Conservation (phyloP, 1,140 invertebrate species). For the Anoplolepis gracilipes region DNA sequence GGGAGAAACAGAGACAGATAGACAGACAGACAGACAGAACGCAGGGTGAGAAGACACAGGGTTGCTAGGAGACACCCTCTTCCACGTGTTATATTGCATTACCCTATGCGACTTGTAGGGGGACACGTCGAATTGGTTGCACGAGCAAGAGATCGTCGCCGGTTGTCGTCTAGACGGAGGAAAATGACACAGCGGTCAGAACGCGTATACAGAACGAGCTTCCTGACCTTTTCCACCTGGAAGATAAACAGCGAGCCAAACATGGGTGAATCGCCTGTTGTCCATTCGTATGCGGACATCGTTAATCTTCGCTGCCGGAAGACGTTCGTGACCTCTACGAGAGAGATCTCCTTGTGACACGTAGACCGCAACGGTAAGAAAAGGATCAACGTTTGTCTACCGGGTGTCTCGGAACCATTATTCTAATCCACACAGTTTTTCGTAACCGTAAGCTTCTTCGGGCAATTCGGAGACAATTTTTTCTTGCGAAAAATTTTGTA, state of each 20-base stretch:
- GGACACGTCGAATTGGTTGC: conserved; percentile 76
- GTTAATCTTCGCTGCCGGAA: conserved; percentile 51
- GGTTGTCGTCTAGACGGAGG: conserved; percentile 72
- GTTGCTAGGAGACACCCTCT: conserved; percentile 84
- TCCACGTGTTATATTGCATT: conserved; percentile 83
- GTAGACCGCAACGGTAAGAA: neutral
- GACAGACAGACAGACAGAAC: conserved; percentile 9
- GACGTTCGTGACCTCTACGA: conserved; percentile 40
- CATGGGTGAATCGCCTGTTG: neutral
- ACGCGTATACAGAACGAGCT: conserved; percentile 9
- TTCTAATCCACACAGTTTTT: neutral
- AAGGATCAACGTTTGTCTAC: conserved; percentile 44
- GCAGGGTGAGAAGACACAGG: conserved; percentile 79
- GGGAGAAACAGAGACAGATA: conserved; percentile 6
- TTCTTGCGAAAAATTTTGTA: neutral
- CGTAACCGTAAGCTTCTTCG: neutral
- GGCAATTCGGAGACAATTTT: neutral
- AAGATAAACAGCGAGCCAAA: neutral
- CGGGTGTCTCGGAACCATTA: conserved; percentile 7
- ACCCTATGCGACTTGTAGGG: conserved; percentile 78
- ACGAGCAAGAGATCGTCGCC: conserved; percentile 74
- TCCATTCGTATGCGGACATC: conserved; percentile 15
- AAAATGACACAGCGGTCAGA: conserved; percentile 68
- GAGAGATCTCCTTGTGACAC: conserved; percentile 32
- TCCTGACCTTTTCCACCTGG: conserved; percentile 64